Conservation (phyloP, 2,113 vertebrate genomes). For the Abramis brama region DNA sequence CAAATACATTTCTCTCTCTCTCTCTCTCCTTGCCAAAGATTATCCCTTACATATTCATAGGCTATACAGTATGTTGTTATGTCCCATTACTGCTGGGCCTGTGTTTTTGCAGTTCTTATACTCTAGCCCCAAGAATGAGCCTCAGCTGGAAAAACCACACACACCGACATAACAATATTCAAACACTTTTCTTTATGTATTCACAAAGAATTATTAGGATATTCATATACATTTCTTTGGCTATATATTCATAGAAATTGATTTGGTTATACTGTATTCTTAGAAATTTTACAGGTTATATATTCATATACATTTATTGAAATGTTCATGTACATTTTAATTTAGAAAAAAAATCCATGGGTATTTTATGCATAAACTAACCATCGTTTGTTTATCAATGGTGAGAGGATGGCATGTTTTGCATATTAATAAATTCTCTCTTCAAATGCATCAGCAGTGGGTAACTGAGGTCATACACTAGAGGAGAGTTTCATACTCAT, state of each 20-base stretch:
- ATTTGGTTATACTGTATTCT: too few relatives aligned
- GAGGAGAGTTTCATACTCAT: not conserved
- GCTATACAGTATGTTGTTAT: too few relatives aligned
- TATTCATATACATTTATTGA: too few relatives aligned
- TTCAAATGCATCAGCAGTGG: constrained; percentile 57
- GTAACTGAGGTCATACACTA: constrained; percentile 8
- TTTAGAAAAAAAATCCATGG: not conserved
- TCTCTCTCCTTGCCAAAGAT: too few relatives aligned
- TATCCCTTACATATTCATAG: too few relatives aligned
- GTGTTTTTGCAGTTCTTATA: too few relatives aligned
- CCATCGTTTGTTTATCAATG: not conserved
- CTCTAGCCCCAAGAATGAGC: too few relatives aligned
- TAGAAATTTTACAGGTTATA: too few relatives aligned
- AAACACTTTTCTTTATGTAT: not conserved
- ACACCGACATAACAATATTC: not conserved
- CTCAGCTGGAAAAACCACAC: too few relatives aligned
- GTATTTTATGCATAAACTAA: not conserved
- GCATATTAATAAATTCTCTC: constrained; percentile 11
- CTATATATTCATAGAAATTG: not conserved
- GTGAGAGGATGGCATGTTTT: constrained; percentile 3
- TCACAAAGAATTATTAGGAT: not conserved
- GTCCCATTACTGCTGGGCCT: too few relatives aligned
- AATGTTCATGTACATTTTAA: too few relatives aligned
- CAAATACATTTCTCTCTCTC: too few relatives aligned
- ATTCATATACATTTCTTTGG: not conserved